A percentile compares a stretch with the other conserved stretches of the same genome.
Evolutionary conservation across 2,888 invertebrate genomes (phyloP).

Genomic region (Hypercompe scribonia): DNA sequence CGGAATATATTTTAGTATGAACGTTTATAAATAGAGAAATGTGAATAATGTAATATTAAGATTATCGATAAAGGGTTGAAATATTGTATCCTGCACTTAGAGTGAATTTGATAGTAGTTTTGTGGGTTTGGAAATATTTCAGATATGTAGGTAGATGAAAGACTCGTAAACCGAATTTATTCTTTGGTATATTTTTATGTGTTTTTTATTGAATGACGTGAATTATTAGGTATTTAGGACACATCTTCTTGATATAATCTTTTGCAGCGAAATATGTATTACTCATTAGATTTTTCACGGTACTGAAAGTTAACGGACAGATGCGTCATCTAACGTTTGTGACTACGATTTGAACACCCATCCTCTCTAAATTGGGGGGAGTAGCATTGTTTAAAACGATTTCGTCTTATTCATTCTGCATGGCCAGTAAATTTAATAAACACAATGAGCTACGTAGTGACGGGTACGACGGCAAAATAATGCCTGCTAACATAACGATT

Average conservation of each 20-base stretch:
- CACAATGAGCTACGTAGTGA: background rate
- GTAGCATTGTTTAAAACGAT: background rate
- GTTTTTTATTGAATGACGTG: background rate
- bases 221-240: background rate
- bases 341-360: background rate
- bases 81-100: constrained; percentile 28
- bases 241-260: background rate
- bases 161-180: background rate
- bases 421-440: background rate
- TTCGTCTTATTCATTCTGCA: background rate
- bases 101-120: constrained; percentile 4
- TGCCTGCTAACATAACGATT: too few relatives aligned
- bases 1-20: constrained; percentile 54
- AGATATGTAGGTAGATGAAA: constrained; percentile 1
- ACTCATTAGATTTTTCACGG: too few relatives aligned
- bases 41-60: constrained; percentile 50
- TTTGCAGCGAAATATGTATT: background rate
- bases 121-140: background rate
- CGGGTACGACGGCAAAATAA: too few relatives aligned
- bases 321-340: too few relatives aligned
- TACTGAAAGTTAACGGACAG: too few relatives aligned
- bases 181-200: background rate
- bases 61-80: constrained; percentile 43
- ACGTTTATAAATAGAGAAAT: constrained; percentile 49
- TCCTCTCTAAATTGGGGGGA: too few relatives aligned